These are phyloP conservation scores for Platycnemis pennipes DNA, from an alignment of 2,888 invertebrate species.

Conservation along the genomic window DNA sequence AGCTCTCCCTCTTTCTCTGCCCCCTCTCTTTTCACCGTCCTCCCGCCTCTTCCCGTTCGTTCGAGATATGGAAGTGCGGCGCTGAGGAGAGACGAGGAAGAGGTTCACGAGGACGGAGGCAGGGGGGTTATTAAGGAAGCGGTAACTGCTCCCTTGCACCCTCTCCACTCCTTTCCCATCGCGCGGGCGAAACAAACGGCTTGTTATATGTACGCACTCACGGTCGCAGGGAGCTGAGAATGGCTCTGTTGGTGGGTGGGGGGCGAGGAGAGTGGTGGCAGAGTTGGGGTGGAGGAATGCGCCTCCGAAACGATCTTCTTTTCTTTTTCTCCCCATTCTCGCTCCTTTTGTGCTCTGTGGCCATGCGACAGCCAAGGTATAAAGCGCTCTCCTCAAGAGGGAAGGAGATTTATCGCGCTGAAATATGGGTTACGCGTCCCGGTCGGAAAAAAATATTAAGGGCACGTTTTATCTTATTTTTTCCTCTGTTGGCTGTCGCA, in stretches of 20 bases:
- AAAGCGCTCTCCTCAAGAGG: constrained; percentile 1
- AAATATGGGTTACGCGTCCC: constrained; percentile 1
- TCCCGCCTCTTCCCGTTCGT: not conserved
- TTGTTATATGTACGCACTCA: constrained; percentile 19
- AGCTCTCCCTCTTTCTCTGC: not conserved
- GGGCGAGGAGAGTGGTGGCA: not conserved
- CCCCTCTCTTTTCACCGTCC: not conserved
- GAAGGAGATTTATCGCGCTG: constrained; percentile 39
- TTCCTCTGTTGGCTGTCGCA: constrained; percentile 25
- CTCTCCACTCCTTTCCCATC: not conserved
- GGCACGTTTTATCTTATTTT: not conserved
- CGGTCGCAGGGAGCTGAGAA: not conserved
- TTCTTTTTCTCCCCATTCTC: not conserved
- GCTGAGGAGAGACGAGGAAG: not conserved
- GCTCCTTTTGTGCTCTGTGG: constrained; percentile 1
- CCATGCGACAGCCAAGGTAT: constrained; percentile 52
- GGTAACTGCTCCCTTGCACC: constrained; percentile 28
- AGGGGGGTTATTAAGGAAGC: constrained; percentile 19
- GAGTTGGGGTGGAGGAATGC: not conserved
- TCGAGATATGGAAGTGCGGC: not conserved
- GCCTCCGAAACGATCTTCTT: not conserved
- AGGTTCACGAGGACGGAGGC: too few relatives aligned
- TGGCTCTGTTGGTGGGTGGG: not conserved
- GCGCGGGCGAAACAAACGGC: constrained; percentile 20
- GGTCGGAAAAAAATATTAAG: not conserved